Conservation (phyloP, 2,797 vertebrate genomes). For the Nyctalus aviator region DNA sequence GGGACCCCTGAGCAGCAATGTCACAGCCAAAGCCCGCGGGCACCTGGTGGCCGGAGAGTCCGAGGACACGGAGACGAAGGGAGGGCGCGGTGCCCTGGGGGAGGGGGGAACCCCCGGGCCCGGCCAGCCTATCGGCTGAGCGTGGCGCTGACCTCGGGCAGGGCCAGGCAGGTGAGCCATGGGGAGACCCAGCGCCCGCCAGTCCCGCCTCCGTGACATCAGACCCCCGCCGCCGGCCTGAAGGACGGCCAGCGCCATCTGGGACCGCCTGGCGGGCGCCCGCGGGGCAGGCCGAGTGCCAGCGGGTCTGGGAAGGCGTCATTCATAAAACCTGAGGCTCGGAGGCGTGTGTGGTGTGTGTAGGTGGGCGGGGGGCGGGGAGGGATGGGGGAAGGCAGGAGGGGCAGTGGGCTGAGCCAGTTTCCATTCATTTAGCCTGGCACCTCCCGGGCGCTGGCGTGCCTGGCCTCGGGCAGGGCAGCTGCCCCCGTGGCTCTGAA, state of each 20-base stretch:
- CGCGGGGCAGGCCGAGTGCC: conserved; percentile 4
- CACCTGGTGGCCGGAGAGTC: fast-evolving
- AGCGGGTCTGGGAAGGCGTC: conserved; percentile 60
- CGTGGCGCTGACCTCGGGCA: background rate
- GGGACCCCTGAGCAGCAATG: background rate
- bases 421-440: conserved; percentile 57
- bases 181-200: background rate
- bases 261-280: conserved; percentile 44
- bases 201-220: background rate
- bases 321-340: conserved; percentile 76
- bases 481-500: background rate
- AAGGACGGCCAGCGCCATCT: conserved; percentile 71
- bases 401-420: background rate
- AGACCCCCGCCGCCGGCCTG: background rate
- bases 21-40: background rate
- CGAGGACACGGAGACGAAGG: background rate
- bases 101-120: background rate
- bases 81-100: too few species aligned
- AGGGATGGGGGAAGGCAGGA: background rate
- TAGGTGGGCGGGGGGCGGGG: too few species aligned
- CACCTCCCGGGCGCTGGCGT: background rate
- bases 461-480: background rate
- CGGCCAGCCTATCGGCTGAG: background rate
- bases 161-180: background rate
- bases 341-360: fast-evolving